Conservation (phyloP, 2,797 vertebrate genomes). For the Glyptemys insculpta region DNA sequence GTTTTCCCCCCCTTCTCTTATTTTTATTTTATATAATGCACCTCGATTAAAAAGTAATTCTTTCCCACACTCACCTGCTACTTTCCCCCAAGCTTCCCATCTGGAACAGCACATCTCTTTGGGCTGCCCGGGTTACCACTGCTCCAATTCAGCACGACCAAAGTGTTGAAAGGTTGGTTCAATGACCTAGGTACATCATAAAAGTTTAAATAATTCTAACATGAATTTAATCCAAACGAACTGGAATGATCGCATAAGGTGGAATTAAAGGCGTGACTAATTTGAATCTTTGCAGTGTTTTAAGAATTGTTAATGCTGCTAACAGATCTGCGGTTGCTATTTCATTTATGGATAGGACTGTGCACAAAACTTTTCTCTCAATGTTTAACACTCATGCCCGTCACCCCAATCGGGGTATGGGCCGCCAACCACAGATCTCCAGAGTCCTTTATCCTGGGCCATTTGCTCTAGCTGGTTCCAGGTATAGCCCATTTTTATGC, state of each 20-base stretch:
- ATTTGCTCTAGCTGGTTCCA: no score
- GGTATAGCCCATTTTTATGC: no score
- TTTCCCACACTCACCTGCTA: no score
- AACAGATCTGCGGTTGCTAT: background rate
- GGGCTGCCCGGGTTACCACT: no score
- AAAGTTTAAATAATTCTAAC: background rate
- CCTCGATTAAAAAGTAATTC: no score
- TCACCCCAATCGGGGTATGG: no score
- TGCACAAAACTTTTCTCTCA: background rate
- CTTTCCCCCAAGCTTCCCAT: no score
- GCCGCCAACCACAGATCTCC: no score
- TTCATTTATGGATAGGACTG: background rate
- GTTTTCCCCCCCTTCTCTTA: background rate
- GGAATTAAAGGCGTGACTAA: background rate
- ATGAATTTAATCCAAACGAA: background rate
- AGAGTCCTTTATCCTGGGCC: no score
- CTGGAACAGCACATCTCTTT: no score
- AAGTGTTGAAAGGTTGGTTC: background rate
- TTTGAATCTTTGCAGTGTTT: background rate
- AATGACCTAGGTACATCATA: background rate
- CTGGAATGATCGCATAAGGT: background rate
- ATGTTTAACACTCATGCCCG: no score
- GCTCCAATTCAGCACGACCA: background rate
- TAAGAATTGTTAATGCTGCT: background rate
- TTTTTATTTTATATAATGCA: no score